Evolutionary conservation across 92 coral and sea anemone species (phyloP).

Genomic region (Zoanthus sociatus): DNA sequence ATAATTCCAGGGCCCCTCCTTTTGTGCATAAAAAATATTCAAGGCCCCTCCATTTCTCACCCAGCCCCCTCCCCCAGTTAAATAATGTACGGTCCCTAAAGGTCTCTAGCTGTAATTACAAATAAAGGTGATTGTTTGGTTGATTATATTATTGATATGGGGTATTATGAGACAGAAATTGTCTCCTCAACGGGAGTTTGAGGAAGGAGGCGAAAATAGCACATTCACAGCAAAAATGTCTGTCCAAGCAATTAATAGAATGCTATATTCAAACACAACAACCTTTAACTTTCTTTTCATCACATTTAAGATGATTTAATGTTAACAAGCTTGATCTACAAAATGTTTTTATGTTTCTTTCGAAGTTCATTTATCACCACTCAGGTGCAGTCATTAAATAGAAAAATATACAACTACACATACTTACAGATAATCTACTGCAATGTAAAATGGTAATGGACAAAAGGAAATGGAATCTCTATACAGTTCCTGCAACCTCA

Average conservation of each 20-base stretch:
- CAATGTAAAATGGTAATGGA: conserved; percentile 1
- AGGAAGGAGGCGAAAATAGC: conserved; percentile 30
- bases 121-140: conserved; percentile 8
- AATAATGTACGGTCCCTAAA: too few relatives aligned
- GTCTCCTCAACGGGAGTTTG: conserved; percentile 9
- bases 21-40: too few relatives aligned
- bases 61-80: too few relatives aligned
- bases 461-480: conserved; percentile 17
- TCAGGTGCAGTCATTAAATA: conserved; percentile 51
- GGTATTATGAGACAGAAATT: conserved; percentile 33
- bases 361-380: conserved; percentile 48
- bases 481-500: conserved; percentile 23
- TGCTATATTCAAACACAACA: conserved; percentile 39
- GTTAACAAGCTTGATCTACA: conserved; percentile 41
- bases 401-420: conserved; percentile 44
- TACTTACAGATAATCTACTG: conserved; percentile 30
- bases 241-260: conserved; percentile 7
- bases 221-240: conserved; percentile 28
- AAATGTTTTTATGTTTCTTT: conserved; percentile 31
- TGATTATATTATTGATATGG: conserved; percentile 25
- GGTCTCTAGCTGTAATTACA: too few relatives aligned
- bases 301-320: neutral
- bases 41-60: too few relatives aligned
- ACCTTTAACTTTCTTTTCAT: conserved; percentile 19
- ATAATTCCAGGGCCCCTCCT: too few relatives aligned